Conservation (phyloP, 1,140 invertebrate species). For the Choristoneura fumiferana region DNA sequence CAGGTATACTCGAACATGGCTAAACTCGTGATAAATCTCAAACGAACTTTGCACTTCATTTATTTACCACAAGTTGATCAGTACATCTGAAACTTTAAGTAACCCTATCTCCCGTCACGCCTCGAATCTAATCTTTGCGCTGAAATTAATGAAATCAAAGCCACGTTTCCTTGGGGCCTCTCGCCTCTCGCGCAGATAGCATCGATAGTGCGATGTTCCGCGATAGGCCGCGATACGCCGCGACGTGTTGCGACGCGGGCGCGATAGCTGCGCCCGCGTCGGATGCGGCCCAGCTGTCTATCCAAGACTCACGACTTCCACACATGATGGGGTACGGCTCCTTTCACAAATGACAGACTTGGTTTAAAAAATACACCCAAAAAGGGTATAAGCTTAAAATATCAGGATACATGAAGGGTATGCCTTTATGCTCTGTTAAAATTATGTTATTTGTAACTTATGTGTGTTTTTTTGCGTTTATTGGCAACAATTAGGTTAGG, state of each 20-base stretch:
- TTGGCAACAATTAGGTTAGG: too few relatives aligned
- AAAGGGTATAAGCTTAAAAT: too few relatives aligned
- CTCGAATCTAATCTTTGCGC: constrained; percentile 4
- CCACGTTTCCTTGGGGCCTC: constrained; percentile 5
- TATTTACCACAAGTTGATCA: too few relatives aligned
- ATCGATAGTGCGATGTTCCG: neutral
- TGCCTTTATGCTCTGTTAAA: too few relatives aligned
- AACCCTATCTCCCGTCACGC: neutral
- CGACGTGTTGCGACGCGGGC: neutral
- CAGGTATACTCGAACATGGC: too few relatives aligned
- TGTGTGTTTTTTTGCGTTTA: too few relatives aligned
- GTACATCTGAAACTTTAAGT: too few relatives aligned
- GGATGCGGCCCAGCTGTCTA: neutral
- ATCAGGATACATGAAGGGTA: too few relatives aligned
- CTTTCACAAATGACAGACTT: neutral
- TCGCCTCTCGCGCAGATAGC: constrained; percentile 1
- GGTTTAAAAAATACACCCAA: too few relatives aligned
- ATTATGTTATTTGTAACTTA: too few relatives aligned
- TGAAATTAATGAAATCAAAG: constrained; percentile 11
- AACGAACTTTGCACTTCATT: too few relatives aligned
- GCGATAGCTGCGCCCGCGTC: neutral
- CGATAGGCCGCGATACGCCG: neutral
- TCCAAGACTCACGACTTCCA: neutral
- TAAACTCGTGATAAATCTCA: too few relatives aligned
- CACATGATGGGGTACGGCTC: neutral